phyloP scores from a whole-genome alignment of 2,888 invertebrate genomes.

The Yponomeuta plumbellus region DNA sequence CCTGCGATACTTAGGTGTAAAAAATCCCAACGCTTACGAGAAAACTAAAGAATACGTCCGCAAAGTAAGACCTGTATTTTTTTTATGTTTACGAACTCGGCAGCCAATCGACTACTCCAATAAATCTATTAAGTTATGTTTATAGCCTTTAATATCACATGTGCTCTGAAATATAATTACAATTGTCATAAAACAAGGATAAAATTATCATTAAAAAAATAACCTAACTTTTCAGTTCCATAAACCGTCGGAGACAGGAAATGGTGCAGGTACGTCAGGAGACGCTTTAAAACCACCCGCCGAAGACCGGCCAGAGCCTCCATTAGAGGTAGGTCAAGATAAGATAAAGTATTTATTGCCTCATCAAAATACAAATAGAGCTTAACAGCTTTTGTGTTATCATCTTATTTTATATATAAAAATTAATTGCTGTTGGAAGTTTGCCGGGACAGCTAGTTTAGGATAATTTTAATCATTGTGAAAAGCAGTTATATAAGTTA shows the following conservation, averaged over 20 bases:
- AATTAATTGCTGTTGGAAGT: too few species aligned
- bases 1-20: constrained; percentile 80
- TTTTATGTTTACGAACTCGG: not conserved
- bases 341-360: too few species aligned
- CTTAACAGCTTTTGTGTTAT: too few species aligned
- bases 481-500: too few species aligned
- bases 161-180: not conserved
- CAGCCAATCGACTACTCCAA: not conserved
- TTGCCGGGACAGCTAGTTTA: too few species aligned
- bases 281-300: not conserved
- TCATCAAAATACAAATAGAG: too few species aligned
- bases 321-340: too few species aligned
- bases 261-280: not conserved
- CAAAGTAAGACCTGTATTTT: constrained; percentile 55
- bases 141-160: not conserved
- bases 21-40: constrained; percentile 72
- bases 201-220: not conserved
- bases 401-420: too few species aligned
- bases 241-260: not conserved
- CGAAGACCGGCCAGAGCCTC: too few species aligned
- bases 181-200: not conserved
- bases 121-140: not conserved
- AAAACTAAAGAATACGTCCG: constrained; percentile 61
- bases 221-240: not conserved
- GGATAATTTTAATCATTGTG: too few species aligned